These are phyloP conservation scores for Eriosoma lanigerum DNA, from an alignment of 1,140 invertebrate genomes.

Conservation along the genomic window DNA sequence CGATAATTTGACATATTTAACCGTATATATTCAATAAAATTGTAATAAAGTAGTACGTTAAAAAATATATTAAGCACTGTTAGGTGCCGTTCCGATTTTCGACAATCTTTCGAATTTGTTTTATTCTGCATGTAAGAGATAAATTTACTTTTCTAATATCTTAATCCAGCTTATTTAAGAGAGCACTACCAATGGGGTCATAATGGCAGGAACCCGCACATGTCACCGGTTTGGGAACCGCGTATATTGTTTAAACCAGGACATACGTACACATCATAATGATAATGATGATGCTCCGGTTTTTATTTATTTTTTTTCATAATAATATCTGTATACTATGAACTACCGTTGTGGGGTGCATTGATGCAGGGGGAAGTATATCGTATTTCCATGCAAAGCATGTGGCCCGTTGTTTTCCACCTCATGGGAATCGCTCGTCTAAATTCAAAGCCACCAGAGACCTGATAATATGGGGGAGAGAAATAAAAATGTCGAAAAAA, in stretches of 20 bases:
- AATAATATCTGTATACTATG: constrained; percentile 25
- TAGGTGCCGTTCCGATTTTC: no score
- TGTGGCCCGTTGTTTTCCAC: constrained; percentile 51
- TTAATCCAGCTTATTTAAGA: background rate
- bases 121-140: background rate
- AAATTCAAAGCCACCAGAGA: constrained; percentile 46
- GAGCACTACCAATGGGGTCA: constrained; percentile 18
- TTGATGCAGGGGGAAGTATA: constrained; percentile 46
- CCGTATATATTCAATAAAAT: no score
- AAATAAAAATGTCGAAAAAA: constrained; percentile 37
- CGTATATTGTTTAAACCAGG: constrained; percentile 35
- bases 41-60: no score
- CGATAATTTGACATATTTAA: no score
- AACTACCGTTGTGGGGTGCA: constrained; percentile 37
- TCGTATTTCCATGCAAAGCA: constrained; percentile 50
- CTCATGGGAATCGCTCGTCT: constrained; percentile 47
- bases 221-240: constrained; percentile 31
- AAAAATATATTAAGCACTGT: no score
- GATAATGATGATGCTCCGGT: constrained; percentile 50
- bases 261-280: constrained; percentile 43
- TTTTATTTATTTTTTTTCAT: constrained; percentile 38
- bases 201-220: constrained; percentile 26
- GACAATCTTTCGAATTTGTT: no score
- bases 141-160: background rate
- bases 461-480: background rate